phyloP scores from a whole-genome alignment of 2,797 vertebrate species.

The Karalla daura region DNA sequence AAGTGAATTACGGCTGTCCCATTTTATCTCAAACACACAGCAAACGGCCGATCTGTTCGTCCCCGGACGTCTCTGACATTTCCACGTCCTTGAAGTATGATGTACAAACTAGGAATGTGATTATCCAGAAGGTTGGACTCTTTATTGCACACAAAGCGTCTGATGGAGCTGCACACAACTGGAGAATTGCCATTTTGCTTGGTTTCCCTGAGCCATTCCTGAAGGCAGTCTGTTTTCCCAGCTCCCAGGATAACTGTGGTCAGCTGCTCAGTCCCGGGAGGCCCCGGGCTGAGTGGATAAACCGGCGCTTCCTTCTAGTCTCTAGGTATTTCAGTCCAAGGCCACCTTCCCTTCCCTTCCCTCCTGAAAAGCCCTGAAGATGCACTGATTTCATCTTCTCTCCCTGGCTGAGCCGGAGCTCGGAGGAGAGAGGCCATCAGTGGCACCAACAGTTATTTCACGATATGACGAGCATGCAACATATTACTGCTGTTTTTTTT shows the following conservation, averaged over 20 bases:
- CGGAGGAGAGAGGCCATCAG: slow-evolving; percentile 36
- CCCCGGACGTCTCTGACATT: slow-evolving; percentile 46
- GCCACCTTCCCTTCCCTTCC: slow-evolving; percentile 58
- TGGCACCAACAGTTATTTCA: slow-evolving; percentile 32
- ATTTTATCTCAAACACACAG: slow-evolving; percentile 38
- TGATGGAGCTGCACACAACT: slow-evolving; percentile 33
- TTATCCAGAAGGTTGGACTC: slow-evolving; percentile 16
- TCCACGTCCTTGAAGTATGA: slow-evolving; percentile 26
- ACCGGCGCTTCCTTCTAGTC: slow-evolving; percentile 60
- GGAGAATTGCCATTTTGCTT: slow-evolving; percentile 51
- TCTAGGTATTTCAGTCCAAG: slow-evolving; percentile 69
- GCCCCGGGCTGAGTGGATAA: slow-evolving; percentile 66
- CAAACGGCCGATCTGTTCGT: slow-evolving; percentile 30
- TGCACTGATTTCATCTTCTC: slow-evolving; percentile 77
- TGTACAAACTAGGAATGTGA: slow-evolving; percentile 31
- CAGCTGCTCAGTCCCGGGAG: slow-evolving; percentile 70
- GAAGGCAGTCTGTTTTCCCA: slow-evolving; percentile 43
- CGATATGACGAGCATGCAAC: slow-evolving; percentile 18
- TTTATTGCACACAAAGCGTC: slow-evolving; percentile 30
- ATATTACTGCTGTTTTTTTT: slow-evolving; percentile 35
- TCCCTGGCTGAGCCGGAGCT: slow-evolving; percentile 56
- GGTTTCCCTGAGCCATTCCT: slow-evolving; percentile 56
- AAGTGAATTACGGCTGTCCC: slow-evolving; percentile 38
- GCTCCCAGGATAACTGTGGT: slow-evolving; percentile 66
- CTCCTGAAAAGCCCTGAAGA: slow-evolving; percentile 53